Evolutionary conservation across 2,113 vertebrate genomes (phyloP).

Genomic region (Misgurnus anguillicaudatus): DNA sequence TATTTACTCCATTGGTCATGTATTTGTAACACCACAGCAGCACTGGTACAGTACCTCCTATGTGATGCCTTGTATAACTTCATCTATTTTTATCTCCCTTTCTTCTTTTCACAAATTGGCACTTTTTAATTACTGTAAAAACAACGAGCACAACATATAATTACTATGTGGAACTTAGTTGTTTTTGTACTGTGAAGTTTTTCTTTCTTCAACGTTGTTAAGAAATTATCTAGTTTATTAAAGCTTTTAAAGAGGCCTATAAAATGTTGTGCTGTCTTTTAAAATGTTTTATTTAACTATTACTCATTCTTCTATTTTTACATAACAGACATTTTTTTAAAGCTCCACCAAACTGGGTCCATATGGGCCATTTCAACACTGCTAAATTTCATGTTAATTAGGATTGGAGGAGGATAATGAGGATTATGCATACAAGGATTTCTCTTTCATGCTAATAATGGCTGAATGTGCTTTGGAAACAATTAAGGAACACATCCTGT

Average conservation of each 20-base stretch:
- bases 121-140: neutral
- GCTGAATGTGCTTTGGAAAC: conserved; percentile 52
- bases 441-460: conserved; percentile 2
- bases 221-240: conserved; percentile 17
- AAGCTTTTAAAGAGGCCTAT: neutral
- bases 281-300: neutral
- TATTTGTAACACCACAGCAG: too few relatives aligned
- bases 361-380: conserved; percentile 33
- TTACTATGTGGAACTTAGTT: conserved; percentile 4
- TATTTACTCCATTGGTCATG: too few relatives aligned
- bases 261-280: neutral
- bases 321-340: conserved; percentile 33
- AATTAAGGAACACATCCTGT: conserved; percentile 51
- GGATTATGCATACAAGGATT: conserved; percentile 4
- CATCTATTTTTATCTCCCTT: neutral
- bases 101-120: neutral
- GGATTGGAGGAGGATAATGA: conserved; percentile 26
- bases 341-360: conserved; percentile 6
- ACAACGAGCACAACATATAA: neutral
- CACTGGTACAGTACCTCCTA: too few relatives aligned
- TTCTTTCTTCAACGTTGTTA: neutral
- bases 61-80: neutral
- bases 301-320: conserved; percentile 16
- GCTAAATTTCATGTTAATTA: conserved; percentile 49
- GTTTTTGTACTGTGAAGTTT: neutral